phyloP scores from a whole-genome alignment of 2,113 vertebrate species.

The Dendrocopos noguchii region DNA sequence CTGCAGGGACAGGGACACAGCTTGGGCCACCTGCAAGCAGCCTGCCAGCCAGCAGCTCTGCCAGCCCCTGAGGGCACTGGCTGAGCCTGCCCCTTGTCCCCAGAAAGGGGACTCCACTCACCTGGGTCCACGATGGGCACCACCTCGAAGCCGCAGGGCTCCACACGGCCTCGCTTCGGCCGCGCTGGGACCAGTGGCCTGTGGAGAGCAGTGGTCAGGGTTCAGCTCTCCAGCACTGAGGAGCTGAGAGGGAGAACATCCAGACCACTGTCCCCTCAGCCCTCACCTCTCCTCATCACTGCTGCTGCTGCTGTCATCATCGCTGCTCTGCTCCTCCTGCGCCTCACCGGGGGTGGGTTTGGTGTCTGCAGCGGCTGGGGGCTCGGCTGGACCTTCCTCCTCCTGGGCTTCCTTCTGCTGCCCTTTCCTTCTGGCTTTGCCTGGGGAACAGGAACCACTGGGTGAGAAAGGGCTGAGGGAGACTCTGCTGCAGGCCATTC shows the following conservation, averaged over 20 bases:
- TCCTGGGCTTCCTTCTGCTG: background rate
- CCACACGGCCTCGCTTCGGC: background rate
- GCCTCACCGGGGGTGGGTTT: accelerated
- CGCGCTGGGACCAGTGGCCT: conserved; percentile 67
- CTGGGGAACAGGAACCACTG: background rate
- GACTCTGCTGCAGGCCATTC: accelerated
- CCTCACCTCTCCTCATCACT: conserved; percentile 85
- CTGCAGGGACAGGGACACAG: conserved; percentile 56
- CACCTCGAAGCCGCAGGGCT: conserved; percentile 79
- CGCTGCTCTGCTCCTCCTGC: conserved; percentile 24
- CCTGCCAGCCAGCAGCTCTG: background rate
- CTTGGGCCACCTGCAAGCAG: background rate
- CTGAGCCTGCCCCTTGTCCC: no score
- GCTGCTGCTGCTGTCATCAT: conserved; percentile 71
- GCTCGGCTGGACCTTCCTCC: background rate
- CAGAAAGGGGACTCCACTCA: conserved; percentile 56
- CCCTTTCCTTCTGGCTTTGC: background rate
- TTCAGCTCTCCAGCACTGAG: background rate
- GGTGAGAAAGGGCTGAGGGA: background rate
- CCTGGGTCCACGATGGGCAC: conserved; percentile 91
- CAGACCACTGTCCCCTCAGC: accelerated
- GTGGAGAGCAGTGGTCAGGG: background rate
- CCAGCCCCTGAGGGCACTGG: accelerated
- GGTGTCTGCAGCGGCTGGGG: accelerated
- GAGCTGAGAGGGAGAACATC: background rate